Evolutionary conservation across 2,797 vertebrate genomes (phyloP).

Genomic region (Darevskia mixta): DNA sequence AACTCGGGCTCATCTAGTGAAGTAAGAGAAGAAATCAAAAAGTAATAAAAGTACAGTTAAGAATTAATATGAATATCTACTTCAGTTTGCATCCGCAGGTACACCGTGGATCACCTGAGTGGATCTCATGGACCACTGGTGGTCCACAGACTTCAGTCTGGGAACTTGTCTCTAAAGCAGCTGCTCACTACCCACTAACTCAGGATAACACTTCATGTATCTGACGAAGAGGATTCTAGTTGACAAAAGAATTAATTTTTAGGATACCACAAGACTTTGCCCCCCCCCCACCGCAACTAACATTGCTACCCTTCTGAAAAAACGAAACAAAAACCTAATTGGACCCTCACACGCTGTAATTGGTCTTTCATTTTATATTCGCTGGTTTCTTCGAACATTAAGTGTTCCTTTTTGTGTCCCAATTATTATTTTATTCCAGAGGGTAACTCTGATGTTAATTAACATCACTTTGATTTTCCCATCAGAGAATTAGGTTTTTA

Average conservation of each 20-base stretch:
- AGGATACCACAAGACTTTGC: background rate
- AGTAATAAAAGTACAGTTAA: too few relatives aligned
- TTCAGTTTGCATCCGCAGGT: too few relatives aligned
- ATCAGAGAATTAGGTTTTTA: constrained; percentile 4
- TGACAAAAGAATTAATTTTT: background rate
- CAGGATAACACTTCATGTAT: background rate
- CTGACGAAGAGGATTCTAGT: background rate
- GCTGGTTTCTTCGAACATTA: background rate
- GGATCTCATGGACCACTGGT: too few relatives aligned
- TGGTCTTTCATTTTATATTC: constrained; percentile 19
- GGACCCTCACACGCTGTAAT: background rate
- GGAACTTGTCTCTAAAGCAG: too few relatives aligned
- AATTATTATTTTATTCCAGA: constrained; percentile 18
- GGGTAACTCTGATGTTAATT: constrained; percentile 21
- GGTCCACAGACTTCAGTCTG: background rate
- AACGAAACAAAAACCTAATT: background rate
- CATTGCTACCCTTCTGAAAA: background rate
- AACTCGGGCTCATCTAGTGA: background rate
- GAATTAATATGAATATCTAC: too few relatives aligned
- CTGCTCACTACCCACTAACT: too few relatives aligned
- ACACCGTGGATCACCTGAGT: too few relatives aligned
- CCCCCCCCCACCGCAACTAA: too few relatives aligned
- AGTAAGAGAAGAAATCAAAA: background rate
- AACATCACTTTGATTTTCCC: background rate
- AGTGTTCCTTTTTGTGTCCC: background rate